Evolutionary conservation across 2,888 invertebrate genomes (phyloP).

Genomic region (Entomobrya multifasciata): DNA sequence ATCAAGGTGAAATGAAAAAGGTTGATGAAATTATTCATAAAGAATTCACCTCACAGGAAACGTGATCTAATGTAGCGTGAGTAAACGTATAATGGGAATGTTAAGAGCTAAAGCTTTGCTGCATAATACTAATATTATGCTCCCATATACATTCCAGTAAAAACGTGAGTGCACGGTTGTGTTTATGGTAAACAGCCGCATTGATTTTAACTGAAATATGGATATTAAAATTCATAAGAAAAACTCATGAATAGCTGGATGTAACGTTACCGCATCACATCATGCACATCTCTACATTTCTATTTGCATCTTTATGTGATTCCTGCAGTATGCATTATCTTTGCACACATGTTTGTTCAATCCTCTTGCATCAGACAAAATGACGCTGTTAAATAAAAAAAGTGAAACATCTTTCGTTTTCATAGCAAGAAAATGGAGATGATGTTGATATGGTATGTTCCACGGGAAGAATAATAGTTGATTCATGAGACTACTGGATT

Average conservation of each 20-base stretch:
- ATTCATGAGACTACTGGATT: constrained; percentile 39
- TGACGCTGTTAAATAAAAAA: too few species aligned
- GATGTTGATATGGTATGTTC: neutral
- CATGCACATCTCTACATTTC: neutral
- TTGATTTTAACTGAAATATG: too few species aligned
- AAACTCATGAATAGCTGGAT: neutral
- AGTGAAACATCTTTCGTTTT: too few species aligned
- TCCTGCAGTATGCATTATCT: neutral
- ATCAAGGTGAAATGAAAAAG: constrained; percentile 43
- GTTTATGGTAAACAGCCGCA: too few species aligned
- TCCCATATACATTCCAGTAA: too few species aligned
- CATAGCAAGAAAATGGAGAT: too few species aligned
- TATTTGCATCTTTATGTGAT: neutral
- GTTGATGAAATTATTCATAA: constrained; percentile 61
- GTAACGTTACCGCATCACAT: too few species aligned
- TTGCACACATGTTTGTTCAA: neutral
- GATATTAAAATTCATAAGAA: constrained; percentile 11
- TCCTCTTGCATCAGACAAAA: neutral
- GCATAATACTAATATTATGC: too few species aligned
- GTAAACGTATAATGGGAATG: constrained; percentile 39
- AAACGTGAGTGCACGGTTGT: too few species aligned
- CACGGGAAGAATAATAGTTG: neutral
- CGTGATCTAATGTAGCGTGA: constrained; percentile 51
- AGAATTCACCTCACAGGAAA: constrained; percentile 59
- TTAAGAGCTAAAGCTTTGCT: too few species aligned